Evolutionary conservation across 2,113 vertebrate genomes (phyloP).

Genomic region (Calcarius ornatus): DNA sequence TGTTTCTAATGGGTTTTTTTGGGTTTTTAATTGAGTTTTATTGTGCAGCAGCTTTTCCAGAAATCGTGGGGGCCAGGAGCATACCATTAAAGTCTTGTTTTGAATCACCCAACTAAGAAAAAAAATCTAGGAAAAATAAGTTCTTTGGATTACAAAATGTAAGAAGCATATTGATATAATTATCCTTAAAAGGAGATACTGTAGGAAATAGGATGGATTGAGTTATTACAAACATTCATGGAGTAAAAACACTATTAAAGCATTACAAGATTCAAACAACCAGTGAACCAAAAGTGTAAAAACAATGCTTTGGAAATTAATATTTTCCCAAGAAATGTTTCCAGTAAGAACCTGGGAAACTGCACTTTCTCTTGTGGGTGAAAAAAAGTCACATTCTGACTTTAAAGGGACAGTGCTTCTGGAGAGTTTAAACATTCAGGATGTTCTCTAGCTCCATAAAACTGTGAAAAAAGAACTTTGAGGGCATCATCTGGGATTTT

Average conservation of each 20-base stretch:
- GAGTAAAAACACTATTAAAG: constrained; percentile 24
- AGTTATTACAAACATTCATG: constrained; percentile 27
- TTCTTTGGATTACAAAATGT: background rate
- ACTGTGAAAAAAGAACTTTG: background rate
- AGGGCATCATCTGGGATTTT: background rate
- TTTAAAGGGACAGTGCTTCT: constrained; percentile 42
- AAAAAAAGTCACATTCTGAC: background rate
- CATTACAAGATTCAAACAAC: background rate
- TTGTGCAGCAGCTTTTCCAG: background rate
- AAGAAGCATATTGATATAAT: constrained; percentile 22
- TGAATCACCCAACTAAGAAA: background rate
- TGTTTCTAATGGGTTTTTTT: background rate
- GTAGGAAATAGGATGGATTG: constrained; percentile 24
- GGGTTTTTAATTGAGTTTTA: background rate
- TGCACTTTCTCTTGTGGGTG: constrained; percentile 9
- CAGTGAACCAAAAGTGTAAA: constrained; percentile 49
- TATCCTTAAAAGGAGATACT: constrained; percentile 41
- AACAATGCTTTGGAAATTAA: background rate
- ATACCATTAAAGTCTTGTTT: background rate
- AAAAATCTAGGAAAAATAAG: background rate
- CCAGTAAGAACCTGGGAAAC: constrained; percentile 58
- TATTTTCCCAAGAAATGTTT: constrained; percentile 55
- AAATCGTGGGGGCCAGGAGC: background rate
- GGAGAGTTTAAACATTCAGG: background rate
- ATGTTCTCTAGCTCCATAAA: background rate